Conservation (phyloP, 2,113 vertebrate species). For the Seriola quinqueradiata region DNA sequence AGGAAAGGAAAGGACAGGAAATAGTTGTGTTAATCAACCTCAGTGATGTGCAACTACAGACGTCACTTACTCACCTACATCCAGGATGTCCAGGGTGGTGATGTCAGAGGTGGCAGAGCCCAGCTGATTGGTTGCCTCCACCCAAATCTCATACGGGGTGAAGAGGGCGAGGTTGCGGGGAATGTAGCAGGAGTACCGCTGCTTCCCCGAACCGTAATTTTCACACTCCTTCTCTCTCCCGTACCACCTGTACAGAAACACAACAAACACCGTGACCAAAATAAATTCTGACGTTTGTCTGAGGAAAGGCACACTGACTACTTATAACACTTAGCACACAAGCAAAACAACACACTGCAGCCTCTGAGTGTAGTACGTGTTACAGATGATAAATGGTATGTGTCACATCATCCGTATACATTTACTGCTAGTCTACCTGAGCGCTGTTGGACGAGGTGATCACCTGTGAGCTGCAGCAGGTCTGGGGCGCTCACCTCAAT, state of each 20-base stretch:
- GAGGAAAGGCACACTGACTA: not conserved
- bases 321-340: not conserved
- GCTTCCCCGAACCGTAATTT: conserved; percentile 86
- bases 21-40: not conserved
- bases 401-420: not conserved
- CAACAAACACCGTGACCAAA: not conserved
- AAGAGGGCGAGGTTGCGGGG: conserved; percentile 94
- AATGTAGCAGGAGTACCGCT: conserved; percentile 91
- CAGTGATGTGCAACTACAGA: not conserved
- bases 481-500: conserved; percentile 86
- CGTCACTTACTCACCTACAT: conserved; percentile 89
- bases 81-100: conserved; percentile 92
- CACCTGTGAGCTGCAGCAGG: conserved; percentile 54
- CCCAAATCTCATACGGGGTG: conserved; percentile 96
- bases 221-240: conserved; percentile 92
- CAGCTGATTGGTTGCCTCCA: conserved; percentile 92
- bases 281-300: not conserved
- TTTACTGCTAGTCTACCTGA: conserved; percentile 42
- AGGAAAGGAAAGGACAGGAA: not conserved
- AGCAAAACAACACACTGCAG: conserved; percentile 4
- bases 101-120: conserved; percentile 91
- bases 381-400: not conserved
- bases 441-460: conserved; percentile 33
- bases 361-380: not conserved
- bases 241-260: conserved; percentile 89